These are phyloP conservation scores for Protobothrops flavoviridis DNA, from an alignment of 2,113 vertebrate genomes.

Conservation along the genomic window DNA sequence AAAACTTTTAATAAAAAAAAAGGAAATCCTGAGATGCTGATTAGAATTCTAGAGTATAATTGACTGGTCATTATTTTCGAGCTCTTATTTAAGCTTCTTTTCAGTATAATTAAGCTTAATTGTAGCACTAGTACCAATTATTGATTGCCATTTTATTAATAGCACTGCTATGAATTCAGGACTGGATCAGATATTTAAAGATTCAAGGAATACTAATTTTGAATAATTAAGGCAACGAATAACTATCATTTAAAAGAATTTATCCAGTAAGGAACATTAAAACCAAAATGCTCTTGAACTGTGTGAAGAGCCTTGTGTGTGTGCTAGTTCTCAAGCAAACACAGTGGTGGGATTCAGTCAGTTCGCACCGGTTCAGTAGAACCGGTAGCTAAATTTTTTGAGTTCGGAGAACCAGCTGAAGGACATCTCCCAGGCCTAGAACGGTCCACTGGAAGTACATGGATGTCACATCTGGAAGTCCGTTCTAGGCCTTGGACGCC, in stretches of 20 bases:
- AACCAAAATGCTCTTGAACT: neutral
- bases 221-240: neutral
- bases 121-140: neutral
- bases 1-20: neutral
- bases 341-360: too few species aligned
- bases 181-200: neutral
- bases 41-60: neutral
- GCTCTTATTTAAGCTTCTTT: neutral
- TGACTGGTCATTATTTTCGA: neutral
- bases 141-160: neutral
- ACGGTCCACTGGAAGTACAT: too few species aligned
- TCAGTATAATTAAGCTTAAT: neutral
- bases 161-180: neutral
- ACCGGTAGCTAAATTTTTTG: too few species aligned
- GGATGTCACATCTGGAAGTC: too few species aligned
- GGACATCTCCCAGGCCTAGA: too few species aligned
- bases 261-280: neutral
- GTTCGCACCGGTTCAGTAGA: too few species aligned
- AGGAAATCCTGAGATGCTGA: neutral
- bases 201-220: neutral
- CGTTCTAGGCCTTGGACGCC: too few species aligned
- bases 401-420: too few species aligned
- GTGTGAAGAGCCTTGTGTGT: neutral
- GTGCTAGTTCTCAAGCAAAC: too few species aligned
- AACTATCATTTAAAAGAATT: neutral